Evolutionary conservation across 2,113 vertebrate species (phyloP).

Genomic region (Campylomormyrus numenius): DNA sequence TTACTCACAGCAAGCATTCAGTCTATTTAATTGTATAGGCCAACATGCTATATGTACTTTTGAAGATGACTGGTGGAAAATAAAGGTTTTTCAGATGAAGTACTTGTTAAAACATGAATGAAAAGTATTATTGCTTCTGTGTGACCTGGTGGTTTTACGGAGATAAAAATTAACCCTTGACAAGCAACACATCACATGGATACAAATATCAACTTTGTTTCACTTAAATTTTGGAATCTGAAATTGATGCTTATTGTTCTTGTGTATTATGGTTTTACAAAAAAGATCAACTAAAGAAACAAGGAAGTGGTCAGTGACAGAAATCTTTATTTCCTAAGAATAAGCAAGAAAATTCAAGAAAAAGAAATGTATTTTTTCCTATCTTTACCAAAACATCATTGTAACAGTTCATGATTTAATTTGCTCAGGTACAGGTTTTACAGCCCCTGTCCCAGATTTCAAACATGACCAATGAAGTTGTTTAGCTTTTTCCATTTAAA

Average conservation of each 20-base stretch:
- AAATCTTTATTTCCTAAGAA: conserved; percentile 21
- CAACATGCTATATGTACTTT: neutral
- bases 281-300: conserved; percentile 1
- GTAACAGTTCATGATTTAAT: neutral
- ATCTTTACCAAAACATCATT: neutral
- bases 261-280: neutral
- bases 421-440: neutral
- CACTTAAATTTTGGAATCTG: neutral
- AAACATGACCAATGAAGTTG: neutral
- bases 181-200: neutral
- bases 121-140: neutral
- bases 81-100: neutral
- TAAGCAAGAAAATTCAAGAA: neutral
- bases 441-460: neutral
- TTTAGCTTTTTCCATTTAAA: neutral
- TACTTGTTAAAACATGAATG: neutral
- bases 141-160: neutral
- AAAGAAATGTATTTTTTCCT: neutral
- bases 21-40: neutral
- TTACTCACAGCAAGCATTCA: neutral
- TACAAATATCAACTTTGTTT: neutral
- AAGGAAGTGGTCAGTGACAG: neutral
- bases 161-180: neutral
- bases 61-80: neutral
- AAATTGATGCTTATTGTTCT: neutral